These are phyloP conservation scores for Nesospiza acunhae DNA, from an alignment of 2,113 vertebrate species.

Conservation along the genomic window DNA sequence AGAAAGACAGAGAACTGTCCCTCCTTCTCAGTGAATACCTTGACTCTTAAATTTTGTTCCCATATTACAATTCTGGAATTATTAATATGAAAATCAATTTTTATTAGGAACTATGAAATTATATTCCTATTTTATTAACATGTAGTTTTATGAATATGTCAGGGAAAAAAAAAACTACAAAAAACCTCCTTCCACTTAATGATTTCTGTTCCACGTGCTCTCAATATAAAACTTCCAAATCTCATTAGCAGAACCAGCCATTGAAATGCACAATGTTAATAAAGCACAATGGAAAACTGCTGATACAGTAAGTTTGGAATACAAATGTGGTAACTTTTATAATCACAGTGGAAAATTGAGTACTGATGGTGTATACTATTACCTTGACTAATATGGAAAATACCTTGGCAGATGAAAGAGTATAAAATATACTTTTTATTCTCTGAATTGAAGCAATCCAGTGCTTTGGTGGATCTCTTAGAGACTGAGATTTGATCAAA, in stretches of 20 bases:
- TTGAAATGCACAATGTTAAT: constrained; percentile 60
- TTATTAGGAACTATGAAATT: constrained; percentile 55
- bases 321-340: not conserved
- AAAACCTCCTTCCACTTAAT: not conserved
- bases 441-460: not conserved
- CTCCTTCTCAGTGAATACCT: not conserved
- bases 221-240: constrained; percentile 62
- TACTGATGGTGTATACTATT: not conserved
- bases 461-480: not conserved
- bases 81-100: constrained; percentile 59
- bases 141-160: constrained; percentile 49
- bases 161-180: not conserved
- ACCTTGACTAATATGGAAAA: not conserved
- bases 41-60: not conserved
- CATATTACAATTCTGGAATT: not conserved
- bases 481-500: not conserved
- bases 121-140: constrained; percentile 62
- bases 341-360: not conserved
- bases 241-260: constrained; percentile 54
- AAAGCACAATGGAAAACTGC: constrained; percentile 38
- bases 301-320: constrained; percentile 30
- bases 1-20: not conserved
- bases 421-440: not conserved
- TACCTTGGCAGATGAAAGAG: not conserved
- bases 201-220: constrained; percentile 37